phyloP scores from a whole-genome alignment of 1,140 invertebrate species.

The Bombus superbus region DNA sequence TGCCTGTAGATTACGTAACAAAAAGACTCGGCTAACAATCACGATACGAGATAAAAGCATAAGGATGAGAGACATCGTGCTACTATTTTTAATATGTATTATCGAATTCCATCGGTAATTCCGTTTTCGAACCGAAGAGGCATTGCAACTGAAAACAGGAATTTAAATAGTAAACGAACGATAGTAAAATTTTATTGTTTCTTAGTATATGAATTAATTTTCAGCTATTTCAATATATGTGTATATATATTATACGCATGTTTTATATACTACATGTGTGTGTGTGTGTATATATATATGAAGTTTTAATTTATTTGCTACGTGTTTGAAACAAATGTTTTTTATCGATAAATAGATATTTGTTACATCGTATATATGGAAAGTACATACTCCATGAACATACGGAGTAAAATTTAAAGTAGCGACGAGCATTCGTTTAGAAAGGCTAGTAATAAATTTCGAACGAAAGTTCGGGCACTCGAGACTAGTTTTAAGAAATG shows the following conservation, averaged over 20 bases:
- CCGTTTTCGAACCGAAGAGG: background rate
- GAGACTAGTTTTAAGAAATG: conserved; percentile 51
- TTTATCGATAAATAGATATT: background rate
- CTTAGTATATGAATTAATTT: too few species aligned
- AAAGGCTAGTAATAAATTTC: background rate
- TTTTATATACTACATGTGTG: too few species aligned
- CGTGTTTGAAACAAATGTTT: background rate
- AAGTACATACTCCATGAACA: background rate
- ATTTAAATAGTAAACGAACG: background rate
- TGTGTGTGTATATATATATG: background rate
- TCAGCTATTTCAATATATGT: too few species aligned
- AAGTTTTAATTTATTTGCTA: background rate
- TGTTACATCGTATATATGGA: background rate
- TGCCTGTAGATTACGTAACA: background rate
- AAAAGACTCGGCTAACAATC: background rate
- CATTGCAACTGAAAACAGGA: background rate
- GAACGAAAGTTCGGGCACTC: conserved; percentile 51
- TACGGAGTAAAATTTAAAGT: background rate
- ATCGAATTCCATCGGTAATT: background rate
- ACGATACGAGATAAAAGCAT: background rate
- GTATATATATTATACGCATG: too few species aligned
- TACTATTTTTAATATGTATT: background rate
- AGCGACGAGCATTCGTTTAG: background rate
- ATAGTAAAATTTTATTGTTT: background rate
- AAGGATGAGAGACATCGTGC: background rate